These are phyloP conservation scores for Oreochromis niloticus DNA, from an alignment of 2,113 vertebrate genomes.

Conservation along the genomic window DNA sequence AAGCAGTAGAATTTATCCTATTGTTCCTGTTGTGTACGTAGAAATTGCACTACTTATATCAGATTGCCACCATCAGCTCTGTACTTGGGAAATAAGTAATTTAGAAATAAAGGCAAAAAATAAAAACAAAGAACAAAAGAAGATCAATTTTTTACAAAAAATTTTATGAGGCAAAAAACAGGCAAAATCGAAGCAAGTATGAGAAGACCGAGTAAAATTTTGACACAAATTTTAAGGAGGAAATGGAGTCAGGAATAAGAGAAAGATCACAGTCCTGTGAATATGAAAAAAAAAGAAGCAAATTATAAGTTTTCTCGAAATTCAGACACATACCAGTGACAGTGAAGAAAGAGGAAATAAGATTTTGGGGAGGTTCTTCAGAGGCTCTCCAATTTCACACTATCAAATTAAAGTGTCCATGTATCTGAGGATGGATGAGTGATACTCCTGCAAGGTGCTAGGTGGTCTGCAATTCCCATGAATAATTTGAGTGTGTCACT, in stretches of 20 bases:
- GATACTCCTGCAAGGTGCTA: slow-evolving; percentile 56
- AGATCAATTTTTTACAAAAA: fast-evolving
- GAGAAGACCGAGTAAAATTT: background rate
- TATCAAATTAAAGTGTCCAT: slow-evolving; percentile 62
- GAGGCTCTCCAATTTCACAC: slow-evolving; percentile 57
- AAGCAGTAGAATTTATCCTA: background rate
- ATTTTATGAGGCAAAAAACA: background rate
- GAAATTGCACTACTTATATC: background rate
- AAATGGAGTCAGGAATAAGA: background rate
- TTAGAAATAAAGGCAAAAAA: background rate
- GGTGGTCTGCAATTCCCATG: slow-evolving; percentile 62
- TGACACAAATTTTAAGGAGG: background rate
- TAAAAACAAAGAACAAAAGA: background rate
- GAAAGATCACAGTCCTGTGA: slow-evolving; percentile 4
- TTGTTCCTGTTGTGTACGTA: background rate
- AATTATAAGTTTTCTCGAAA: slow-evolving; percentile 31
- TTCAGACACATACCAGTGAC: background rate
- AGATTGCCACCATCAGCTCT: background rate
- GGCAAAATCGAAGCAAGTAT: background rate
- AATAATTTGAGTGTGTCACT: slow-evolving; percentile 68
- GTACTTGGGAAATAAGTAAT: background rate
- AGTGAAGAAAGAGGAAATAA: slow-evolving; percentile 39
- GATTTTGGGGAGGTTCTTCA: slow-evolving; percentile 54
- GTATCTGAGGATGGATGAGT: slow-evolving; percentile 59
- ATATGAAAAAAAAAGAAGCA: background rate